Conservation (phyloP, 1,140 invertebrate genomes). For the Zaprionus gabonicus region DNA sequence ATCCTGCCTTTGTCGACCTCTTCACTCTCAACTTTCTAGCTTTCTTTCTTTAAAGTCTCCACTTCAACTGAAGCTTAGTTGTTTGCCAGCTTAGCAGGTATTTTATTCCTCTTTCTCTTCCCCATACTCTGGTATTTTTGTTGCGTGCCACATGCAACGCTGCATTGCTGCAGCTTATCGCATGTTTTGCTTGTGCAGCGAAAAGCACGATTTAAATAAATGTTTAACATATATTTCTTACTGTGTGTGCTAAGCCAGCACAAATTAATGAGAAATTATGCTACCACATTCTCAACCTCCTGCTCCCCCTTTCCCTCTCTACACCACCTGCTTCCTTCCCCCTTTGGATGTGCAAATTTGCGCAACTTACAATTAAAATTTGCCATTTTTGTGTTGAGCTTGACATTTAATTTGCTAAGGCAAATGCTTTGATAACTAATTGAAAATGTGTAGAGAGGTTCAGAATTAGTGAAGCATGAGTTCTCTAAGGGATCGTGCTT, state of each 20-base stretch:
- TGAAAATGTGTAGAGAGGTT: constrained; percentile 21
- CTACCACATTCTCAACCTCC: neutral
- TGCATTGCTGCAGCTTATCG: constrained; percentile 30
- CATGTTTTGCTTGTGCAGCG: constrained; percentile 13
- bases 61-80: neutral
- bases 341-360: constrained; percentile 25
- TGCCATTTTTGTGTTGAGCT: constrained; percentile 13
- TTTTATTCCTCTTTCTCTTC: neutral
- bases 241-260: constrained; percentile 59
- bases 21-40: neutral
- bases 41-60: neutral
- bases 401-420: constrained; percentile 36
- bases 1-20: neutral
- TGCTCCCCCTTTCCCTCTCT: no score
- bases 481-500: constrained; percentile 5
- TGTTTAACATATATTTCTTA: constrained; percentile 18
- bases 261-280: constrained; percentile 74
- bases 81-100: constrained; percentile 2
- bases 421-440: constrained; percentile 42
- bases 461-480: neutral
- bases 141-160: constrained; percentile 31
- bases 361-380: constrained; percentile 15
- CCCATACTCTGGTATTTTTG: neutral
- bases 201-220: constrained; percentile 62
- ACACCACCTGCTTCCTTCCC: no score